Percentiles rank a stretch among this genome's conserved stretches.
Conservation (phyloP, 2,797 vertebrate species). For the Chelidonichthys spinosus region DNA sequence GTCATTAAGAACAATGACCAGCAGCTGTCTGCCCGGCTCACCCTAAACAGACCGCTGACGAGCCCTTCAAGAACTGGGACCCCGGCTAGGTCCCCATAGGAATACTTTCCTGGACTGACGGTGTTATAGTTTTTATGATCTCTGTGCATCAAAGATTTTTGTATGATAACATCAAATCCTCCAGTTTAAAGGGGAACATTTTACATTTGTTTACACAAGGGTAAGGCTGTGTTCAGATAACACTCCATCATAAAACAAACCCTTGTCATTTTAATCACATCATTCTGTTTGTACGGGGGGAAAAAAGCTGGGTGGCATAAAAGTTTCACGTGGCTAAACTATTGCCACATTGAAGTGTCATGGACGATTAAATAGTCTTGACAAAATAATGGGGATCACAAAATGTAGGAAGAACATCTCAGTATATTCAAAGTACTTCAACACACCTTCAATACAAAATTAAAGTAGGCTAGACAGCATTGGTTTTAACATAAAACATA, state of each 20-base stretch:
- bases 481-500: neutral
- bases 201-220: neutral
- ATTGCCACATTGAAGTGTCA: neutral
- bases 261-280: neutral
- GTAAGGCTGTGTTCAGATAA: neutral
- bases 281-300: neutral
- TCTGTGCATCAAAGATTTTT: neutral
- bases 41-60: slow-evolving; percentile 82
- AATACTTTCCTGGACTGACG: slow-evolving; percentile 9
- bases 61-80: slow-evolving; percentile 74
- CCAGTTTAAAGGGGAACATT: neutral
- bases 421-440: neutral
- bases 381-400: no score
- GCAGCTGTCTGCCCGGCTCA: slow-evolving; percentile 90
- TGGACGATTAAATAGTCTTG: neutral
- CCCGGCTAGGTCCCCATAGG: slow-evolving; percentile 38
- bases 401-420: neutral
- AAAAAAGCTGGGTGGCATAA: neutral
- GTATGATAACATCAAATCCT: neutral
- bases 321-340: neutral
- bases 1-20: slow-evolving; percentile 92
- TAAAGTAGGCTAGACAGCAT: neutral
- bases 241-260: neutral
- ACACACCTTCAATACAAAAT: no score
- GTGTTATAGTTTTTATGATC: neutral